Base-by-base conservation (phyloP, 1,140 invertebrate species). In the Drosophila simulans region DNA sequence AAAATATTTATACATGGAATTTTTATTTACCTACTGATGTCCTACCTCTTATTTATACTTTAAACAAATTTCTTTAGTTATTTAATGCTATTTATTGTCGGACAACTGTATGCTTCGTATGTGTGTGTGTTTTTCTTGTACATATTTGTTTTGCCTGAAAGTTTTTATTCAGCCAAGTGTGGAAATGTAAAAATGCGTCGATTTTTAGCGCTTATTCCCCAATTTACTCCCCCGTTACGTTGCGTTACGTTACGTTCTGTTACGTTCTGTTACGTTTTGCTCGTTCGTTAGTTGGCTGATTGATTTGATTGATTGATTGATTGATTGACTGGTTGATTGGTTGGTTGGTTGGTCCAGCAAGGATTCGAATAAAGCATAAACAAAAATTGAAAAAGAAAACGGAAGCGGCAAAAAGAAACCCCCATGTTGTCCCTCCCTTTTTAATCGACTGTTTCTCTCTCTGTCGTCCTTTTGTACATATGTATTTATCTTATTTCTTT, bases 401-500 rank as follows among this genome's bases (percentile, higher is more conserved):
- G 69, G 43, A 80, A 60, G 60, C 66, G 54, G 70, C 49, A 60
- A 68, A 68, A 35, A 46, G 46, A 68, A 68, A 76, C 68, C 62
- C 69, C 80, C 75, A 43, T 75, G 86, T 91, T 82, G 90, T 91
- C 85, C 90, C 85, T 91, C 81, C 82, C 72, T 76, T 69, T 55
- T 70, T 59, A 56, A 56, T 57, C 25, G 48, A 56, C 54, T 56
- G 46, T 65, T 55, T 52, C 35, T 65, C 55, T 60, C 43, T 75
- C 48, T 64, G 40, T 63, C 48, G 66, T 42, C 77, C 45, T 51
- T 51, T 56, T 84, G 72, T 84, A 80, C 25, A 70, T 83, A 81
- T 42, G 17, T 46, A 12, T 39, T 4, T 64, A 35, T 52, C 34
- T 37, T 37, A 52, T 27, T 49, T 20, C 34, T 43, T 37, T 34